Evolutionary conservation across 1,140 invertebrate genomes (phyloP).

Genomic region (Melipona quadrifasciata): DNA sequence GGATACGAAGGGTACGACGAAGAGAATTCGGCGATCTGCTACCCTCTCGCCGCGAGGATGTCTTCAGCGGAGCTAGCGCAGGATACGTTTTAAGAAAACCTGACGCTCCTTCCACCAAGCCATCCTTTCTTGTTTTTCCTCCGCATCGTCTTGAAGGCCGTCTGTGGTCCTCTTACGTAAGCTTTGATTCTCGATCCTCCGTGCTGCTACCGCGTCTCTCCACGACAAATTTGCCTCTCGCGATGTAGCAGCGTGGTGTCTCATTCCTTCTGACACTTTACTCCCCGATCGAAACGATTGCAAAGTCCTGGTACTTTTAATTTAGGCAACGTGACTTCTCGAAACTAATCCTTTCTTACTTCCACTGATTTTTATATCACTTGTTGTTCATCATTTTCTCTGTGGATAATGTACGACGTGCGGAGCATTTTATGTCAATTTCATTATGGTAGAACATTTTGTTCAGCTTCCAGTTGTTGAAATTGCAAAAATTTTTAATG

Average conservation of each 20-base stretch:
- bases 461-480: too few relatives aligned
- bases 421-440: too few relatives aligned
- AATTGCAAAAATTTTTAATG: too few relatives aligned
- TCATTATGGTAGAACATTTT: too few relatives aligned
- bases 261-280: not conserved
- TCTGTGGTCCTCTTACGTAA: not conserved
- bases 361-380: not conserved
- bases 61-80: constrained; percentile 9
- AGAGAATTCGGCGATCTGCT: constrained; percentile 56
- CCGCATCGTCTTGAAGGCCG: not conserved
- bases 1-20: constrained; percentile 57
- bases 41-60: constrained; percentile 32
- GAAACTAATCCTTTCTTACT: not conserved
- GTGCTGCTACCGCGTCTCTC: not conserved
- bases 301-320: not conserved
- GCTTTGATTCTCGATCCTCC: not conserved
- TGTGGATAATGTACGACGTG: too few relatives aligned
- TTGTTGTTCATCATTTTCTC: too few relatives aligned
- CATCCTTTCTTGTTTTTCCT: constrained; percentile 7
- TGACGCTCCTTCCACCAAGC: constrained; percentile 53
- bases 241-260: not conserved
- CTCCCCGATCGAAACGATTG: not conserved
- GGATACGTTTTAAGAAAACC: constrained; percentile 72
- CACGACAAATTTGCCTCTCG: not conserved
- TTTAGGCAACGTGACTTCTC: fast-evolving